Percentiles rank a stretch among this genome's conserved stretches.
These are phyloP conservation scores for Aradophagus sp. DNA, from an alignment of 1,140 invertebrate genomes.

Conservation along the genomic window DNA sequence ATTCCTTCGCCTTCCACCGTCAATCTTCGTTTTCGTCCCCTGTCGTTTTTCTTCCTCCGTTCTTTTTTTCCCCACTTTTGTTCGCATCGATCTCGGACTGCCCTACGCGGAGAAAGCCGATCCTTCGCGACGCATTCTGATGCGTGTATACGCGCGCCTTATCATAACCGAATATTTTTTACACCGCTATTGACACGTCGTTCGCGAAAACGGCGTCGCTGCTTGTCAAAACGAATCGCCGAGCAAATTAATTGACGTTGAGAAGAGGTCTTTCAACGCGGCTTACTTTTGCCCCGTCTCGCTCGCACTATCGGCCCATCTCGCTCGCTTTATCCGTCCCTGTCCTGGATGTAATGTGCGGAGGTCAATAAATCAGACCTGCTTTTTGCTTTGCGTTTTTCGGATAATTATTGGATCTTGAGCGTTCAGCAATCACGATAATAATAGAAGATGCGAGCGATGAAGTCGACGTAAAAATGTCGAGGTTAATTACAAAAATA, in stretches of 20 bases:
- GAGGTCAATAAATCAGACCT: constrained; percentile 37
- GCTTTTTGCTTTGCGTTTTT: constrained; percentile 27
- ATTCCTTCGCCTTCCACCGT: constrained; percentile 1
- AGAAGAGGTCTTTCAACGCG: constrained; percentile 49
- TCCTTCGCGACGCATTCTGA: constrained; percentile 14
- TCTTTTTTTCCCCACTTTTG: constrained; percentile 14
- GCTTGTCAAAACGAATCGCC: constrained; percentile 44
- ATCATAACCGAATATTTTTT: constrained; percentile 43
- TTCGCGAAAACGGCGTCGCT: constrained; percentile 40
- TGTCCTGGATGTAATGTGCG: constrained; percentile 13
- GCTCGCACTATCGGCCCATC: not conserved
- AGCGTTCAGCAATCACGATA: constrained; percentile 26
- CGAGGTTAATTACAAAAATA: constrained; percentile 25
- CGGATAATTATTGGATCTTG: constrained; percentile 45
- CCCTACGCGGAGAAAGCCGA: constrained; percentile 37
- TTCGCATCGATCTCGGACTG: constrained; percentile 5
- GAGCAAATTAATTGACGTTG: constrained; percentile 50
- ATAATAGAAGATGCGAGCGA: constrained; percentile 30
- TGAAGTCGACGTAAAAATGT: constrained; percentile 6
- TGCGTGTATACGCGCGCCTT: constrained; percentile 19
- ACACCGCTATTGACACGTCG: constrained; percentile 38
- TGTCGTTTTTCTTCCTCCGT: constrained; percentile 4
- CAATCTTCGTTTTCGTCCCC: not conserved
- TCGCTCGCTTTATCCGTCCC: no score
- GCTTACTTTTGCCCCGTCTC: constrained; percentile 2